Evolutionary conservation across 1,140 invertebrate species (phyloP).

Genomic region (Drosophila mauritiana): DNA sequence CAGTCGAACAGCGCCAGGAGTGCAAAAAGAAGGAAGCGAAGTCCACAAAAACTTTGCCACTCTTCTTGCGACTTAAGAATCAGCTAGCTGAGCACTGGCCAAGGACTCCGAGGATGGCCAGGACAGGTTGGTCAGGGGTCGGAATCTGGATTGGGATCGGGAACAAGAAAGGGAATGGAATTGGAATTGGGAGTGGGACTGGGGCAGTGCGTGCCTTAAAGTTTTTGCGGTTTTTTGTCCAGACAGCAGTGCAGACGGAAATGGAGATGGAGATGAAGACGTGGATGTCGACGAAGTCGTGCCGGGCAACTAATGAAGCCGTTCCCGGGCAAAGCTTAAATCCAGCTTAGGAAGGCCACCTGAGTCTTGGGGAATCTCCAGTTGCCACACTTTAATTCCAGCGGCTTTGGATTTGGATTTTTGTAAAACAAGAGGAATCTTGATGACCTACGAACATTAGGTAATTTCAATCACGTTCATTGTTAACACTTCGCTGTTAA

Average conservation of each 20-base stretch:
- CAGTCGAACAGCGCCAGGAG: constrained; percentile 33
- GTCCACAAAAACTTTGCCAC: constrained; percentile 65
- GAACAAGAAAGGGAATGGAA: constrained; percentile 5
- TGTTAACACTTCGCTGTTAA: background rate
- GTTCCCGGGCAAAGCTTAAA: constrained; percentile 35
- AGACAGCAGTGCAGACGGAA: constrained; percentile 42
- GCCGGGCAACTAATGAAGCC: constrained; percentile 75
- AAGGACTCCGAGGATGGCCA: constrained; percentile 30
- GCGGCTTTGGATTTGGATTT: background rate
- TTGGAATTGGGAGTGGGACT: constrained; percentile 14
- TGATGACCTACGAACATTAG: background rate
- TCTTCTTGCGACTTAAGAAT: constrained; percentile 62
- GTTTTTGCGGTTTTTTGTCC: constrained; percentile 61
- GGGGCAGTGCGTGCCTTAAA: constrained; percentile 70
- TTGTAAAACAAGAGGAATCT: background rate
- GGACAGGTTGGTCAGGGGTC: constrained; percentile 29
- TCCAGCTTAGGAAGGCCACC: constrained; percentile 25
- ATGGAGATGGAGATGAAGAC: constrained; percentile 23
- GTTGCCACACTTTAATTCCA: constrained; percentile 3
- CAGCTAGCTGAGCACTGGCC: constrained; percentile 42
- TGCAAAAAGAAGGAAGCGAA: constrained; percentile 9
- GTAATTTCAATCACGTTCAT: background rate
- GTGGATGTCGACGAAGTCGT: constrained; percentile 48
- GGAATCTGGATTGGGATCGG: constrained; percentile 16
- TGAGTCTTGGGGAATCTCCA: constrained; percentile 16